These are phyloP conservation scores for Taurulus bubalis DNA, from an alignment of 2,113 vertebrate species.

Conservation along the genomic window DNA sequence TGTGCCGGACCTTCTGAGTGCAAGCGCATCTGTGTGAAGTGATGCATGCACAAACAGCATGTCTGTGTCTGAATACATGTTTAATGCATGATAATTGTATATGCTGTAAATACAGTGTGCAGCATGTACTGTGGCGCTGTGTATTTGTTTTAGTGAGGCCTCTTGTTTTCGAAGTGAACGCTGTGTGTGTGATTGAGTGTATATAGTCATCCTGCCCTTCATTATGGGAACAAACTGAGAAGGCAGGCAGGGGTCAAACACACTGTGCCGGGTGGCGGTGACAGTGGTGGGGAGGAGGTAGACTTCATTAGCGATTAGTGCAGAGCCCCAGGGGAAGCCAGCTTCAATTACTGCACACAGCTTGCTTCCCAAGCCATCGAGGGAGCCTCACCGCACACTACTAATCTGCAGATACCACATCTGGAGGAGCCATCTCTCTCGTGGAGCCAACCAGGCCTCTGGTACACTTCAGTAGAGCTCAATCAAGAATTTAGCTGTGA, in stretches of 20 bases:
- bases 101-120: slow-evolving; percentile 22
- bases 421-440: slow-evolving; percentile 54
- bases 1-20: slow-evolving; percentile 43
- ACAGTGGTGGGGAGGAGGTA: slow-evolving; percentile 27
- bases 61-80: slow-evolving; percentile 25
- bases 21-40: slow-evolving; percentile 26
- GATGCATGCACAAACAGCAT: slow-evolving; percentile 28
- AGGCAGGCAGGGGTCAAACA: slow-evolving; percentile 67
- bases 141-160: slow-evolving; percentile 15
- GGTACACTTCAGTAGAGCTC: slow-evolving; percentile 27
- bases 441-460: slow-evolving; percentile 8
- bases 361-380: slow-evolving; percentile 34
- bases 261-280: slow-evolving; percentile 24
- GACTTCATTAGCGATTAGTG: slow-evolving; percentile 71
- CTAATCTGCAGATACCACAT: slow-evolving; percentile 52
- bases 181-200: slow-evolving; percentile 27
- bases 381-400: slow-evolving; percentile 12
- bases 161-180: slow-evolving; percentile 6
- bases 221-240: slow-evolving; percentile 34
- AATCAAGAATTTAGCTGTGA: slow-evolving; percentile 3
- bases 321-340: slow-evolving; percentile 48
- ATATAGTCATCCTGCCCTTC: slow-evolving; percentile 56
- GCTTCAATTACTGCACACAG: slow-evolving; percentile 72
- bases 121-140: background rate
- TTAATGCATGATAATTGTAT: slow-evolving; percentile 17